Percentiles rank a stretch among this genome's conserved stretches.
Evolutionary conservation across 2,797 vertebrate species (phyloP).

Genomic region (Kryptolebias ocellatus): DNA sequence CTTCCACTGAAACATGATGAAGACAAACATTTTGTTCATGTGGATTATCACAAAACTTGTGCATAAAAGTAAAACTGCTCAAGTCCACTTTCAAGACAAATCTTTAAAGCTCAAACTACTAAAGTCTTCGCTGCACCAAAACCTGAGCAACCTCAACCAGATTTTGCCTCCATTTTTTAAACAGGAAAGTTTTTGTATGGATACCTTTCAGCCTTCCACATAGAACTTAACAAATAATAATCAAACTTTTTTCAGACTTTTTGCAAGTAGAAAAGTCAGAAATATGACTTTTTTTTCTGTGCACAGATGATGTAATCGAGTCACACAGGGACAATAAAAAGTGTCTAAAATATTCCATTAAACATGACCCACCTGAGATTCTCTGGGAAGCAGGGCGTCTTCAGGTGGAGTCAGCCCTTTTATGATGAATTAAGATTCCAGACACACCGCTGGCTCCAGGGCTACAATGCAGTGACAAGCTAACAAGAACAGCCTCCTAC

Average conservation of each 20-base stretch:
- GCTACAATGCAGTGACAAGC: slow-evolving; percentile 51
- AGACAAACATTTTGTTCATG: too few relatives aligned
- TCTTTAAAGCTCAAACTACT: too few relatives aligned
- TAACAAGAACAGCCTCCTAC: slow-evolving; percentile 57
- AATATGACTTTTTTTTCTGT: not conserved
- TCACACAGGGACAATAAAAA: not conserved
- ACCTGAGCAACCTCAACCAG: not conserved
- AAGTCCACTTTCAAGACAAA: too few relatives aligned
- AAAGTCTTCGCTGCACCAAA: not conserved
- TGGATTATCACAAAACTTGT: too few relatives aligned
- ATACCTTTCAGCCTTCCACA: not conserved
- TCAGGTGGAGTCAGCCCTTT: slow-evolving; percentile 18
- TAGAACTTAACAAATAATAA: not conserved
- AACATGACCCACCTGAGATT: slow-evolving; percentile 39
- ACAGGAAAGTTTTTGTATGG: not conserved
- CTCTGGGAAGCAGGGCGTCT: slow-evolving; percentile 24
- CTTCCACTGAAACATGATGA: too few relatives aligned
- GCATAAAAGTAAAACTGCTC: too few relatives aligned
- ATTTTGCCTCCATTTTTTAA: not conserved
- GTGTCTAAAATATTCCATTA: slow-evolving; percentile 4
- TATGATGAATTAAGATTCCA: slow-evolving; percentile 39
- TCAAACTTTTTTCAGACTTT: not conserved
- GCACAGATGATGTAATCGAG: not conserved
- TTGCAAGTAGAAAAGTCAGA: not conserved
- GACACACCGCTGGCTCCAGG: slow-evolving; percentile 58